Evolutionary conservation across 2,888 invertebrate species (phyloP).

Genomic region (Cinara cedri): DNA sequence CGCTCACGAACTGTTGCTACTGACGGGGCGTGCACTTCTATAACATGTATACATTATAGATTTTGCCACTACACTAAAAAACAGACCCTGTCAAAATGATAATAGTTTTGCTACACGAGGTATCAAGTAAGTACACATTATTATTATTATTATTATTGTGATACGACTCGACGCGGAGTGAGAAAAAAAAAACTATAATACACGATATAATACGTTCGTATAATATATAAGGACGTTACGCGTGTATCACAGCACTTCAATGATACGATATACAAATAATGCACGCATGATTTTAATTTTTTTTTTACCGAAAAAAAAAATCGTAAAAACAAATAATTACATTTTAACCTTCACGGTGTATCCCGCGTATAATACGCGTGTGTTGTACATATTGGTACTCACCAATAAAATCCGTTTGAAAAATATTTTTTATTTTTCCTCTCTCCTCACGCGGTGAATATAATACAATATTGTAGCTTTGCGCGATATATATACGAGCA

Average conservation of each 20-base stretch:
- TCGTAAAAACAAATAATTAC: constrained; percentile 44
- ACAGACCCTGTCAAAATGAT: too few species aligned
- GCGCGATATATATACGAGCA: too few species aligned
- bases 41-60: too few species aligned
- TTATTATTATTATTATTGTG: too few species aligned
- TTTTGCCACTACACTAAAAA: too few species aligned
- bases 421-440: constrained; percentile 2
- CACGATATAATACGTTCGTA: constrained; percentile 14
- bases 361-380: background rate
- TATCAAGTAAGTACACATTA: too few species aligned
- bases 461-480: too few species aligned
- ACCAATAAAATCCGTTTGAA: constrained; percentile 7
- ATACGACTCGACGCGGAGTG: too few species aligned
- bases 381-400: background rate
- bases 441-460: background rate
- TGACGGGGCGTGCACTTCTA: too few species aligned
- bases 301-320: background rate
- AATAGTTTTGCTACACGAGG: too few species aligned
- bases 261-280: background rate
- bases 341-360: constrained; percentile 30
- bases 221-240: constrained; percentile 27
- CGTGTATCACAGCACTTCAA: background rate
- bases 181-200: too few species aligned
- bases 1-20: too few species aligned
- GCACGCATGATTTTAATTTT: background rate